These are phyloP conservation scores for Beaufortia kweichowensis DNA, from an alignment of 2,113 vertebrate species.

Conservation along the genomic window DNA sequence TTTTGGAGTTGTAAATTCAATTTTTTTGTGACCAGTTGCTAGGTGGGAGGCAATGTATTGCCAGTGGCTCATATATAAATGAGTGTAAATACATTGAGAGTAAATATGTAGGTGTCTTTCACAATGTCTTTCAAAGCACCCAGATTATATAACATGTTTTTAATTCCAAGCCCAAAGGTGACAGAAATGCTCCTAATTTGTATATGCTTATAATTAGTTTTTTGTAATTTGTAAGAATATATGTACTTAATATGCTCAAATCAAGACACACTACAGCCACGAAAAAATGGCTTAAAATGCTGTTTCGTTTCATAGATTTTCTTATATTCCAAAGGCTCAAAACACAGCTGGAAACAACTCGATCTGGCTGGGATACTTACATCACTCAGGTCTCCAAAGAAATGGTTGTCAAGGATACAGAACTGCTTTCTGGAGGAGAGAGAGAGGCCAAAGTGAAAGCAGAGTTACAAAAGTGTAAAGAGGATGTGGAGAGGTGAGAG, in stretches of 20 bases:
- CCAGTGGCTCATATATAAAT: neutral
- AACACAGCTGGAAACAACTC: conserved; percentile 63
- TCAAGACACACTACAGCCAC: neutral
- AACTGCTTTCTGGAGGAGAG: conserved; percentile 66
- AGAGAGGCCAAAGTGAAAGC: conserved; percentile 65
- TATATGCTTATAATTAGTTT: too few relatives aligned
- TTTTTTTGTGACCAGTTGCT: neutral
- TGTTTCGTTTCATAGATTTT: neutral
- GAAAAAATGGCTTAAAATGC: neutral
- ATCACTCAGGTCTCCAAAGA: conserved; percentile 71
- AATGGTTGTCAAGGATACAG: conserved; percentile 72
- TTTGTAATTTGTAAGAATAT: too few relatives aligned
- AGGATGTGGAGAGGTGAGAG: conserved; percentile 73
- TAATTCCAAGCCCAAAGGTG: conserved; percentile 5
- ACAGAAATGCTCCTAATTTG: neutral
- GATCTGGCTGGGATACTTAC: conserved; percentile 70
- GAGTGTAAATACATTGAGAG: conserved; percentile 18
- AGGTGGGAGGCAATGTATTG: conserved; percentile 28
- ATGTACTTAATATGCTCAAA: neutral
- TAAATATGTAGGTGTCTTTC: conserved; percentile 30
- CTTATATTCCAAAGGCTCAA: conserved; percentile 66
- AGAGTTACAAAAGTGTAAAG: conserved; percentile 68
- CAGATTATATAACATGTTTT: conserved; percentile 18
- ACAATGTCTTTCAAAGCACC: conserved; percentile 8
- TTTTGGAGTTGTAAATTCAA: neutral